phyloP scores from a whole-genome alignment of 2,888 invertebrate species.

The Therioaphis trifolii region DNA sequence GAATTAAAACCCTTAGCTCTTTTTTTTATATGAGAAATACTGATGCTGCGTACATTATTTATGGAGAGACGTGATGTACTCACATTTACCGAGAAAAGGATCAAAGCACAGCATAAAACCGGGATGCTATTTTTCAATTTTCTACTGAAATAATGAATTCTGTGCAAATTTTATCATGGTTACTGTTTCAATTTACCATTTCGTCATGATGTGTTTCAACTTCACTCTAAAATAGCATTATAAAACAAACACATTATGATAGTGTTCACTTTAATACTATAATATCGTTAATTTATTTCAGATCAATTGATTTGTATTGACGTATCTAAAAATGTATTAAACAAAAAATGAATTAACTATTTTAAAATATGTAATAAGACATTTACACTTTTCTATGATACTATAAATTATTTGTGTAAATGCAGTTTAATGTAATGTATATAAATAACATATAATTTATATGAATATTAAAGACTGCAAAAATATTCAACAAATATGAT shows the following conservation, averaged over 20 bases:
- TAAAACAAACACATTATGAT: not conserved
- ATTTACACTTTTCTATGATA: no score
- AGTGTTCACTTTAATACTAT: no score
- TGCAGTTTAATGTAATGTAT: no score
- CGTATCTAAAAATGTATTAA: no score
- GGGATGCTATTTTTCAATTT: not conserved
- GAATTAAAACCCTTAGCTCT: conserved; percentile 8
- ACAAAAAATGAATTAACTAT: no score
- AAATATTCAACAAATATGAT: no score
- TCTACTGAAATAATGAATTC: not conserved
- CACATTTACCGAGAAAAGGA: conserved; percentile 6
- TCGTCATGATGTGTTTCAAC: not conserved
- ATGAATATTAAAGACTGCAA: no score
- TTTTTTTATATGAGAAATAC: conserved; percentile 3
- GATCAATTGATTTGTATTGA: no score
- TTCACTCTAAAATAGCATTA: not conserved
- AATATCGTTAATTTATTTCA: no score
- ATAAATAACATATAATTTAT: no score
- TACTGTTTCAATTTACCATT: not conserved
- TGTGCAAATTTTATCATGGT: not conserved
- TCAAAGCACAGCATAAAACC: conserved; percentile 6
- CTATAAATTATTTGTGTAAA: no score
- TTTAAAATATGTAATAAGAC: no score
- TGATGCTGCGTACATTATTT: conserved; percentile 8
- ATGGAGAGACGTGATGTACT: not conserved